Evolutionary conservation across 1,140 invertebrate genomes (phyloP), one percentile per base, ranked within the genome.

Genomic region (Drosophila tani): DNA sequence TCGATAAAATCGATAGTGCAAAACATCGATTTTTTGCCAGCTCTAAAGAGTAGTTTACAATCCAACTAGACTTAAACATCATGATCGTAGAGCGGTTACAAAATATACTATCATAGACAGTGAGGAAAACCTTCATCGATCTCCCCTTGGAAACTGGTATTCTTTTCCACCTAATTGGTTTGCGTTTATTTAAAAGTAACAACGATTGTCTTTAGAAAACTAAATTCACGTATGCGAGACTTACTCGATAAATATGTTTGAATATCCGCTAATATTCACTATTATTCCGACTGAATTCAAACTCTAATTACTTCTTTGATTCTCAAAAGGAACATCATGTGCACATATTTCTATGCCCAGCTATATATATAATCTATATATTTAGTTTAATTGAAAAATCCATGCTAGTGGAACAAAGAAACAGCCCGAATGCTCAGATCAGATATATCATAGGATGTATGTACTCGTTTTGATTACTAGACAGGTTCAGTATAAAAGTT

Each of bases 191-290:
- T 57, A 88, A 83, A 84, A 90, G 57, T 90, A 90, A 75, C 64
- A 90, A 85, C 85, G 85, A 90, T 90, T 90, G 85, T 90, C 85
- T 90, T 90, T 90, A 90, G 85, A 90, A 90, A 90, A 90, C 85
- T 90, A 90, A 90, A 90, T 90, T 90, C 85, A 90, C 75, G 67
- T 79, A 79, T 67, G 71, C 69, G 32, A 73, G 69, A 55, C 78
- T 88, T 91, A 85, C 63, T 55, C 19, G 38, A 74, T 87, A 88
- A 51, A 56, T 75, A 71, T 75, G 40, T 68, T 62, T 65, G n/a
- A 49, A 14, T 59, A 17, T 24, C n/a, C 50, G 32, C 43, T 69
- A 57, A 40, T 58, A 53, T 32, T 80, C 27, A 21, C 45, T 50
- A 55, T 55, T 43, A 32, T 75, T 73, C 19, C 41, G 19, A 45